Percentiles rank a stretch among this genome's conserved stretches.
These are phyloP conservation scores for Laupala kohalensis DNA, from an alignment of 1,140 invertebrate species.

Conservation along the genomic window DNA sequence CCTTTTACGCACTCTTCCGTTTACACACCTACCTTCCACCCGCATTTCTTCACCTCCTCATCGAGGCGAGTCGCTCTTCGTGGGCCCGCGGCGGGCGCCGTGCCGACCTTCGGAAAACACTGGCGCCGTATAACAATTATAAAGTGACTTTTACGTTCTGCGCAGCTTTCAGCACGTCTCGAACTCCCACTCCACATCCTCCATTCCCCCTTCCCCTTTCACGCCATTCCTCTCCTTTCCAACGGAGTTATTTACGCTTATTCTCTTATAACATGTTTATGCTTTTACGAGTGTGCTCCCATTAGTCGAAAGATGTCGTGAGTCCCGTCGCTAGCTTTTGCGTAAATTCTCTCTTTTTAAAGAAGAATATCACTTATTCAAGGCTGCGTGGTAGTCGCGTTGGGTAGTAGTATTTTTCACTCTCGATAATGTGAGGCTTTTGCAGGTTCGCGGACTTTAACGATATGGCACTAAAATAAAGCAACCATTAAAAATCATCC, in stretches of 20 bases:
- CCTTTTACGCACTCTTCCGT: neutral
- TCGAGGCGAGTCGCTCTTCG: neutral
- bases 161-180: neutral
- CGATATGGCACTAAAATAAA: neutral
- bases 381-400: neutral
- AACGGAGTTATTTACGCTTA: neutral
- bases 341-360: neutral
- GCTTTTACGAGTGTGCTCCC: neutral
- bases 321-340: neutral
- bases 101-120: neutral
- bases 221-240: too few species aligned
- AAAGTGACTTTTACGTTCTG: neutral
- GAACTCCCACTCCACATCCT: neutral
- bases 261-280: neutral
- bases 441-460: neutral
- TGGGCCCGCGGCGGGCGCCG: neutral
- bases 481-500: neutral
- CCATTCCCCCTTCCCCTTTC: too few species aligned
- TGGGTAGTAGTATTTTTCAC: too few species aligned
- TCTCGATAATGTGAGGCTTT: neutral
- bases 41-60: neutral
- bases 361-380: neutral
- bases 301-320: neutral
- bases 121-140: neutral
- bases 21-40: too few species aligned